Conservation (phyloP, 2,113 vertebrate genomes). For the Actenoides hombroni region DNA sequence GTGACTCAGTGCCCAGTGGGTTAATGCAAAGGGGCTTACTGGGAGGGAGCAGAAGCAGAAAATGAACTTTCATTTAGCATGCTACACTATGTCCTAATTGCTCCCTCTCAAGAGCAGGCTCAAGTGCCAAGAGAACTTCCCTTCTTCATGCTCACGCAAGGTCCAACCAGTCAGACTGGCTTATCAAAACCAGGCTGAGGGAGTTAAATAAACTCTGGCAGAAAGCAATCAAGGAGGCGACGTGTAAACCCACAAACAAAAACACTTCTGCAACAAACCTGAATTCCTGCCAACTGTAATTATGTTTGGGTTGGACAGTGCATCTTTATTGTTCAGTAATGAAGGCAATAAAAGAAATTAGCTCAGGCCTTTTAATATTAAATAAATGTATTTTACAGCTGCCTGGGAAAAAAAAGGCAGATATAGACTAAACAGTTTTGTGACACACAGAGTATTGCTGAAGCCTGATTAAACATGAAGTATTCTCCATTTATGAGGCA, state of each 20-base stretch:
- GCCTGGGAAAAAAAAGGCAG: background rate
- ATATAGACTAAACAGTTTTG: background rate
- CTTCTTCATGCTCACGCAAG: slow-evolving; percentile 70
- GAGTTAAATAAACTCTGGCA: slow-evolving; percentile 81
- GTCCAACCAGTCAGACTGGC: slow-evolving; percentile 78
- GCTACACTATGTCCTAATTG: slow-evolving; percentile 48
- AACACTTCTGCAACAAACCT: slow-evolving; percentile 43
- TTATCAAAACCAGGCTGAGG: slow-evolving; percentile 70
- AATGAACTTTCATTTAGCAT: background rate
- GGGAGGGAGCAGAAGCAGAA: background rate
- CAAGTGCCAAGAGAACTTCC: slow-evolving; percentile 35
- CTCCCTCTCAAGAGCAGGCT: slow-evolving; percentile 38
- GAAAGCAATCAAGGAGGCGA: slow-evolving; percentile 73
- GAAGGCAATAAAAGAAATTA: slow-evolving; percentile 56
- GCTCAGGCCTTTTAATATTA: slow-evolving; percentile 48
- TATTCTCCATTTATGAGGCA: background rate
- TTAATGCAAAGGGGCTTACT: background rate
- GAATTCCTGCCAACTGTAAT: slow-evolving; percentile 74
- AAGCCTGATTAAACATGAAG: background rate
- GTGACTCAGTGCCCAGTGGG: background rate
- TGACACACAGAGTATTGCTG: background rate
- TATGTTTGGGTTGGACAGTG: slow-evolving; percentile 69
- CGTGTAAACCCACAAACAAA: slow-evolving; percentile 43
- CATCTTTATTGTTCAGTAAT: slow-evolving; percentile 65
- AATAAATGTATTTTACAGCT: slow-evolving; percentile 60